Evolutionary conservation across 2,888 invertebrate species (phyloP), one percentile per base, ranked within the genome.

Genomic region (Aphrophora alni): DNA sequence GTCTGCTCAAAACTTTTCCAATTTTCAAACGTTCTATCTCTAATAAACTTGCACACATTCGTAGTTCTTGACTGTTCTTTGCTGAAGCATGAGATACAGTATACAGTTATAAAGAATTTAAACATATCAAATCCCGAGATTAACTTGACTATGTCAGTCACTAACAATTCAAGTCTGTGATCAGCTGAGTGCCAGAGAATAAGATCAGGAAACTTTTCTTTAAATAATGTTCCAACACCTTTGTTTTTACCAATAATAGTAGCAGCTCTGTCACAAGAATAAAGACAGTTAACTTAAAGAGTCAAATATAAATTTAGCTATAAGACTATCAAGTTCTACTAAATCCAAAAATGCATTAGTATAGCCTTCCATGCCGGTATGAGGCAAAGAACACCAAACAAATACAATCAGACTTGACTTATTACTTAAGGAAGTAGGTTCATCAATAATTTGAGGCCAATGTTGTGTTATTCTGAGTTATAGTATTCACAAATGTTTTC

Each of bases 241-340:
- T 69, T 69, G 69, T 69, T 24, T 69, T 69, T 21, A 69, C 69
- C 69, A 69, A 69, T 24, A 5, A 21, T 21, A 26, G 69, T 69
- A 69, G 69, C 69, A 69, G 69, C 24, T 1, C 14, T 14, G n/a
- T 69, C 69, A 69, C 69, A 69, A 70, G 75, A 75, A 17, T 75
- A 12, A 38, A 75, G 51, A 44, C 27, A 75, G 75, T 75, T 75
- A 4, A 38, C n/a, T 75, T n/a, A 38, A 38, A 75, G 75, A 75
- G 75, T 75, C 38, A 75, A 75, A 38, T 4, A 76, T n/a, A 26
- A 2, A 10, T 76, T 21, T 38, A 38, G 51, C 51, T 8, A n/a
- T 51, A 76, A 76, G 10, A 76, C 72, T 21, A 72, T 72, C 10
- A 72, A 24, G 72, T 72, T 72, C 72, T 73, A 73, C 28, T n/a